Conservation (phyloP, 2,888 invertebrate species). For the Acleris sparsana region DNA sequence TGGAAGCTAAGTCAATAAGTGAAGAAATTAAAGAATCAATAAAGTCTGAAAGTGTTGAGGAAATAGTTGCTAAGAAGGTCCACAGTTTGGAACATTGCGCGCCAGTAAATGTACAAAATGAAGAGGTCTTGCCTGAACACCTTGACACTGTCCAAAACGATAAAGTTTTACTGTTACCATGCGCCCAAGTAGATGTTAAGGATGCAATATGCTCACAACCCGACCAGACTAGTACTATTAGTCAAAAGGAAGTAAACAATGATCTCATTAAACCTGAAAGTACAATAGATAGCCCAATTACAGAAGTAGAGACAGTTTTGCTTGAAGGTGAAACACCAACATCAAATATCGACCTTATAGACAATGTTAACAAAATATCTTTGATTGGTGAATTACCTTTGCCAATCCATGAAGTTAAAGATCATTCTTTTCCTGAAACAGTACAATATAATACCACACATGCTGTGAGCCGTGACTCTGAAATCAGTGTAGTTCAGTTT, state of each 20-base stretch:
- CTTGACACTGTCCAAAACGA: slow-evolving; percentile 18
- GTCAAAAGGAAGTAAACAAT: slow-evolving; percentile 27
- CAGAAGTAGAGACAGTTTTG: slow-evolving; percentile 6
- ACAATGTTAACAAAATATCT: slow-evolving; percentile 16
- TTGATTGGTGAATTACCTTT: slow-evolving; percentile 2
- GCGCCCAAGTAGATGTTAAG: slow-evolving; percentile 16
- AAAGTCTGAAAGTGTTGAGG: slow-evolving; percentile 26
- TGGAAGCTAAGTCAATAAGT: slow-evolving; percentile 75
- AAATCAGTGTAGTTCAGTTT: not conserved
- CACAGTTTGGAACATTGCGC: slow-evolving; percentile 21
- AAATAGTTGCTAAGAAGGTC: slow-evolving; percentile 25
- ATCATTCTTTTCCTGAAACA: slow-evolving; percentile 21
- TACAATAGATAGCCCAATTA: slow-evolving; percentile 32
- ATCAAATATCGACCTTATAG: slow-evolving; percentile 7
- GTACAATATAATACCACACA: slow-evolving; percentile 22
- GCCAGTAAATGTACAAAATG: slow-evolving; percentile 29
- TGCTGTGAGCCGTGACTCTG: not conserved
- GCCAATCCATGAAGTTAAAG: slow-evolving; percentile 6
- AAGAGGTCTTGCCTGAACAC: slow-evolving; percentile 21
- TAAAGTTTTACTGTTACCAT: slow-evolving; percentile 20
- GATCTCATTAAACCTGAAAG: slow-evolving; percentile 36
- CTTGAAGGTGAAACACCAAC: not conserved
- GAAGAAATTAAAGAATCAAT: slow-evolving; percentile 26
- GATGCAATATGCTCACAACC: slow-evolving; percentile 4
- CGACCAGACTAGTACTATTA: slow-evolving; percentile 19